Evolutionary conservation across 2,888 invertebrate genomes (phyloP).

Genomic region (Gortyna flavago): DNA sequence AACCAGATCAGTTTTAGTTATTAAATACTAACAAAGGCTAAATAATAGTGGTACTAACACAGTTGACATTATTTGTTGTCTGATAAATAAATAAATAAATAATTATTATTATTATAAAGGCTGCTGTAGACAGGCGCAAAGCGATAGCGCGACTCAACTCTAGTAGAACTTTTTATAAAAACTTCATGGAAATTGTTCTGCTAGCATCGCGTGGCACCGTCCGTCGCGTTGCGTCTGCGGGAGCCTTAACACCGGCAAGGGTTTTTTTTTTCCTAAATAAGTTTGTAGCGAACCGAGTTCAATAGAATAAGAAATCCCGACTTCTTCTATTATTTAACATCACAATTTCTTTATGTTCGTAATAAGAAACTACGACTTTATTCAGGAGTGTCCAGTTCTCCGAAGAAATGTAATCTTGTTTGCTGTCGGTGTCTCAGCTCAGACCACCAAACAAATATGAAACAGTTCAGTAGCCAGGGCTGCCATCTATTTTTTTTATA

Average conservation of each 20-base stretch:
- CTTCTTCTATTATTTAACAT: background rate
- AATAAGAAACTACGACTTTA: background rate
- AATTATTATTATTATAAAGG: no score
- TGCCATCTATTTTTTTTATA: no score
- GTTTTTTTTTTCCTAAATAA: background rate
- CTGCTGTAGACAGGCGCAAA: background rate
- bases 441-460: constrained; percentile 8
- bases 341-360: constrained; percentile 3
- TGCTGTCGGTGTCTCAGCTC: background rate
- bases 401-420: background rate
- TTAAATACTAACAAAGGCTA: no score
- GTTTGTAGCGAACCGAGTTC: background rate
- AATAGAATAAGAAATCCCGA: background rate
- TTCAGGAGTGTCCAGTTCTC: constrained; percentile 3
- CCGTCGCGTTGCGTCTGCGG: background rate
- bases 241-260: background rate
- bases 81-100: no score
- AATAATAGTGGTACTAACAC: no score
- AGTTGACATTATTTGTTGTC: no score
- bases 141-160: background rate
- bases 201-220: background rate
- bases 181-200: background rate
- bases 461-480: background rate
- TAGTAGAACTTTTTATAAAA: background rate
- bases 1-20: no score